phyloP scores from a whole-genome alignment of 1,140 invertebrate genomes.

The Drosophila punjabiensis region DNA sequence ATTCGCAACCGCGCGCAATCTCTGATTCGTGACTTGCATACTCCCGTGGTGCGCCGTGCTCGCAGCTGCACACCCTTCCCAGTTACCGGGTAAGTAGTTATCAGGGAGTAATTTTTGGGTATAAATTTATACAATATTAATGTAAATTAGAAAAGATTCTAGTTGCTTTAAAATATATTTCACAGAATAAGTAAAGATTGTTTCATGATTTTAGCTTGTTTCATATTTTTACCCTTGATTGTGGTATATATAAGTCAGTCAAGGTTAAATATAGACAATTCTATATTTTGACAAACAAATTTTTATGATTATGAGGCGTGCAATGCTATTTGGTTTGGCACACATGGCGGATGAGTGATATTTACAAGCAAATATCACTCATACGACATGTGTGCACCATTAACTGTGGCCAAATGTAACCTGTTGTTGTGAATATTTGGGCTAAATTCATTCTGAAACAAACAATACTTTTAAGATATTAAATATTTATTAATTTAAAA shows the following conservation, averaged over 20 bases:
- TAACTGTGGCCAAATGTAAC: neutral
- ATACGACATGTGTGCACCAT: slow-evolving; percentile 23
- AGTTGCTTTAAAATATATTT: neutral
- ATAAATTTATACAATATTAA: neutral
- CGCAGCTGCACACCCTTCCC: slow-evolving; percentile 87
- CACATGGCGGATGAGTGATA: slow-evolving; percentile 21
- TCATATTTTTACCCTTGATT: neutral
- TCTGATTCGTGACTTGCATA: slow-evolving; percentile 90
- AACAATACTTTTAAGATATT: neutral
- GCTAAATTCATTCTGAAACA: neutral
- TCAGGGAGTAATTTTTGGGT: neutral
- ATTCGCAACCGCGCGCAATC: slow-evolving; percentile 92
- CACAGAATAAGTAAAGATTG: neutral
- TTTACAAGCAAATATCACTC: slow-evolving; percentile 13
- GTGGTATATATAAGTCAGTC: neutral
- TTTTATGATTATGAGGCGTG: neutral
- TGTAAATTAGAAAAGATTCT: too few species aligned
- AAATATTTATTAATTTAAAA: neutral
- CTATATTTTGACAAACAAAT: neutral
- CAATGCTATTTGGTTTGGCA: neutral
- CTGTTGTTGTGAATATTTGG: neutral
- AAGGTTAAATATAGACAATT: neutral
- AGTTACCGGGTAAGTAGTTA: slow-evolving; percentile 72
- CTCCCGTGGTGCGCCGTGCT: slow-evolving; percentile 89
- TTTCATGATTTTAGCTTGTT: neutral